Conservation (phyloP, 2,888 invertebrate genomes). For the Tethea ocularis region DNA sequence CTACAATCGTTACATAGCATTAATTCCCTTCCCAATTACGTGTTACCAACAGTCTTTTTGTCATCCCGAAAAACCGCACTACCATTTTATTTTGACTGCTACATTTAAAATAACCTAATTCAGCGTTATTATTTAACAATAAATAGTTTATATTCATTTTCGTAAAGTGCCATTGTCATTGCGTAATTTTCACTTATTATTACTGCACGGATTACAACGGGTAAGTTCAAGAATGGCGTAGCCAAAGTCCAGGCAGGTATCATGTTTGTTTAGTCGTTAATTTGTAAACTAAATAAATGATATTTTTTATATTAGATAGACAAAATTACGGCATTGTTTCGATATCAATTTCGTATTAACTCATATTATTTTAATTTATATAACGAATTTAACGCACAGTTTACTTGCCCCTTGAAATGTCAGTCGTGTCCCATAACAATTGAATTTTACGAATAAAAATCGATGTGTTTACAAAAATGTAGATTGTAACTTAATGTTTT, state of each 20-base stretch:
- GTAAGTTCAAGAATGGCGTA: constrained; percentile 42
- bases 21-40: not conserved
- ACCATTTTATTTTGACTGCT: not conserved
- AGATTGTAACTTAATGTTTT: constrained; percentile 34
- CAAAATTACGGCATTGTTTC: constrained; percentile 46
- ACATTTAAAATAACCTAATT: not conserved
- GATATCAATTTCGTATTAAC: constrained; percentile 23
- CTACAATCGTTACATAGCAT: not conserved
- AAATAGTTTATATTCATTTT: not conserved
- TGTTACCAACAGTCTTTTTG: not conserved
- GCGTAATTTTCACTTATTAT: constrained; percentile 48
- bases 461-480: constrained; percentile 39
- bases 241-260: constrained; percentile 56
- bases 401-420: constrained; percentile 15
- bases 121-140: too few species aligned
- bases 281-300: constrained; percentile 50
- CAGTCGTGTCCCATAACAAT: constrained; percentile 14
- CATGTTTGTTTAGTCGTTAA: constrained; percentile 51
- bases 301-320: constrained; percentile 63
- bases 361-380: constrained; percentile 17
- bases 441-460: constrained; percentile 18
- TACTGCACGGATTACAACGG: constrained; percentile 41
- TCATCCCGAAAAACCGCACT: not conserved
- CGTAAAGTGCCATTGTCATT: not conserved
- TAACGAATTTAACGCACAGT: constrained; percentile 40